phyloP scores from a whole-genome alignment of 2,888 invertebrate species.

The Drosophila anomelani region DNA sequence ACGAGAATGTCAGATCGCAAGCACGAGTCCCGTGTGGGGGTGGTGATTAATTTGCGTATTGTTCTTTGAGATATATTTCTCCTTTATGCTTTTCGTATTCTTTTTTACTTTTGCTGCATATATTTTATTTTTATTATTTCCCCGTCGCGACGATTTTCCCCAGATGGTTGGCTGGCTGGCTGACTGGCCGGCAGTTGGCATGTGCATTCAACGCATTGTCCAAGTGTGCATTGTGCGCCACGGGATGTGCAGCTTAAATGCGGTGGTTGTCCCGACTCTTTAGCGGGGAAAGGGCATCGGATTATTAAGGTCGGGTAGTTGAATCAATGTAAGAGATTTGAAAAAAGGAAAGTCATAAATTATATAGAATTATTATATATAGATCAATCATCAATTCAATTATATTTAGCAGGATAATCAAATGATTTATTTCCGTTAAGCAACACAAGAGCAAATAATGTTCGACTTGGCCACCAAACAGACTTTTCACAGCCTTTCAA shows the following conservation, averaged over 20 bases:
- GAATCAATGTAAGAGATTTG: background rate
- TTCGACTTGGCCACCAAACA: background rate
- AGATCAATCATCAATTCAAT: too few species aligned
- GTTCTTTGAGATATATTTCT: constrained; percentile 59
- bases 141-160: constrained; percentile 29
- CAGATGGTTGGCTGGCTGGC: constrained; percentile 18
- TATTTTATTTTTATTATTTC: constrained; percentile 38
- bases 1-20: constrained; percentile 43
- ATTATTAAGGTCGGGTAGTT: background rate
- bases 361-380: too few species aligned
- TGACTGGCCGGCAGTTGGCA: constrained; percentile 4
- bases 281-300: constrained; percentile 18
- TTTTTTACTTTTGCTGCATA: constrained; percentile 7
- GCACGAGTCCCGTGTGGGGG: constrained; percentile 58
- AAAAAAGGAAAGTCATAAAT: background rate
- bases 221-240: constrained; percentile 9
- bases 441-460: background rate
- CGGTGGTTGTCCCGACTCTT: constrained; percentile 20
- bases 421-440: background rate
- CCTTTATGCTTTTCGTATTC: constrained; percentile 6
- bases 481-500: constrained; percentile 10
- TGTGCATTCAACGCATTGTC: constrained; percentile 24
- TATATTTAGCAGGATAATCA: too few species aligned
- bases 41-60: constrained; percentile 74
- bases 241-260: constrained; percentile 15